These are phyloP conservation scores for Pangasius krempfi DNA, from an alignment of 2,797 vertebrate genomes.

Conservation along the genomic window DNA sequence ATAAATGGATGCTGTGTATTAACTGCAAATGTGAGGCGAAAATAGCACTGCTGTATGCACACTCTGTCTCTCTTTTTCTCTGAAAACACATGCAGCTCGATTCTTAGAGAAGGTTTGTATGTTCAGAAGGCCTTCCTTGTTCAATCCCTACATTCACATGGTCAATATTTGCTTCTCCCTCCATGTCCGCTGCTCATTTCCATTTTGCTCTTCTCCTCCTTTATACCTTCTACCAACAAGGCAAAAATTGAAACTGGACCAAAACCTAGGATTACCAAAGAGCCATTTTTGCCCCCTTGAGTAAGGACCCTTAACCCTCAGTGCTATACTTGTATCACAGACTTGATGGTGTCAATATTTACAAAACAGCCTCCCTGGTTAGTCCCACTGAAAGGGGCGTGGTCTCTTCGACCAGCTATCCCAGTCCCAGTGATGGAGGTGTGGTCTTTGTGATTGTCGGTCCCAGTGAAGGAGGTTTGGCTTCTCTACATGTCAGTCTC, in stretches of 20 bases:
- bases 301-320: background rate
- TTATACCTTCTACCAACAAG: background rate
- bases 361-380: background rate
- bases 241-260: background rate
- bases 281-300: background rate
- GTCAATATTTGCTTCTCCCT: slow-evolving; percentile 23
- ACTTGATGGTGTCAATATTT: background rate
- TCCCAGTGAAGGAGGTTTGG: background rate
- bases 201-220: background rate
- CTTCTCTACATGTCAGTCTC: too few species aligned
- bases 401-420: background rate
- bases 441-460: background rate
- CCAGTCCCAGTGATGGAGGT: background rate
- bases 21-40: background rate
- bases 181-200: background rate
- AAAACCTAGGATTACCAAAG: background rate
- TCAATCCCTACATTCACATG: background rate
- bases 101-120: slow-evolving; percentile 1
- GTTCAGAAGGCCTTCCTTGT: background rate
- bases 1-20: background rate
- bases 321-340: background rate
- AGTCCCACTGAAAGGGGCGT: background rate
- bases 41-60: slow-evolving; percentile 1
- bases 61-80: background rate
- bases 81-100: background rate